Conservation (phyloP, 2,113 vertebrate species). For the Syrmaticus mikado region DNA sequence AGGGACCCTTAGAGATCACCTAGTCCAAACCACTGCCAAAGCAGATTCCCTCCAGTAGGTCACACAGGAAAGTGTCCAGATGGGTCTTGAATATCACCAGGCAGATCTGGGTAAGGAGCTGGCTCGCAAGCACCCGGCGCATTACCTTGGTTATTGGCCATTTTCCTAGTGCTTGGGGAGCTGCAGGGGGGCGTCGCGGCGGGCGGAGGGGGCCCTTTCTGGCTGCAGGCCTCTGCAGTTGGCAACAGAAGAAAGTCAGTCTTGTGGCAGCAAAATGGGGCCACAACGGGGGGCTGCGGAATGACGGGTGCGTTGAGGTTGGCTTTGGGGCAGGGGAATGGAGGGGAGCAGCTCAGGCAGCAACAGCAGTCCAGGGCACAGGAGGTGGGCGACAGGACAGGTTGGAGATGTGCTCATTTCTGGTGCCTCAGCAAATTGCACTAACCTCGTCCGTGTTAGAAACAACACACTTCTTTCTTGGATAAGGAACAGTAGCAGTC, state of each 20-base stretch:
- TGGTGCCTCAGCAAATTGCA: conserved; percentile 25
- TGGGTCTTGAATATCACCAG: too few species aligned
- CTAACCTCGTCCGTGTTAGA: neutral
- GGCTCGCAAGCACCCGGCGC: neutral
- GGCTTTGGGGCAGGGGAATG: conserved; percentile 14
- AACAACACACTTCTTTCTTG: neutral
- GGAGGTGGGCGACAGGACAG: conserved; percentile 36
- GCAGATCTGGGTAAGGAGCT: neutral
- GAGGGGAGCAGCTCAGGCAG: conserved; percentile 4
- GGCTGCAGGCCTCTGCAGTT: conserved; percentile 74
- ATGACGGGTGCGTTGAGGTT: conserved; percentile 31
- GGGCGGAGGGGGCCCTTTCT: conserved; percentile 66
- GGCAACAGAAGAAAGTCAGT: conserved; percentile 74
- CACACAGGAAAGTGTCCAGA: too few species aligned
- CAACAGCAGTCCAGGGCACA: neutral
- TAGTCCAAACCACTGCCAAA: too few species aligned
- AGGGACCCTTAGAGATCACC: too few species aligned
- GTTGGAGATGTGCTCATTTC: conserved; percentile 56
- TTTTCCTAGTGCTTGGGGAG: conserved; percentile 73
- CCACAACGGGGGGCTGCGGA: conserved; percentile 31
- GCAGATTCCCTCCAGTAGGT: too few species aligned
- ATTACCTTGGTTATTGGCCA: conserved; percentile 76
- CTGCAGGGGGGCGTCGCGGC: conserved; percentile 69
- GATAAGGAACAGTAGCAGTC: neutral
- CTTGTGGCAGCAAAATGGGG: neutral